These are phyloP conservation scores for Podocnemis expansa DNA, from an alignment of 2,113 vertebrate species.

Conservation along the genomic window DNA sequence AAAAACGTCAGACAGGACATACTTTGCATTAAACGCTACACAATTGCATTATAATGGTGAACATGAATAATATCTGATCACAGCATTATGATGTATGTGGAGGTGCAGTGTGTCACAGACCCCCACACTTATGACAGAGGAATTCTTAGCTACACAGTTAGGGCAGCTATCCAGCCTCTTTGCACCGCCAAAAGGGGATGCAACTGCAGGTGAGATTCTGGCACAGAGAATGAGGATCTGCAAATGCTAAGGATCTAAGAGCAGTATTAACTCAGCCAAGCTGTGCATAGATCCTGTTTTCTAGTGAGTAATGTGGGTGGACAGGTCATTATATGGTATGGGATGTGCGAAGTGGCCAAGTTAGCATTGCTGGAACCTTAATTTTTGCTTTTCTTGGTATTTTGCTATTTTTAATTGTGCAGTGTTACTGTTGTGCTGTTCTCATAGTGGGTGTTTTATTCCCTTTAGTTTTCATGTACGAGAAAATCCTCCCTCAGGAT, in stretches of 20 bases:
- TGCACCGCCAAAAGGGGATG: neutral
- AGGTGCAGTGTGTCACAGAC: too few relatives aligned
- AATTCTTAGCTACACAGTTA: too few relatives aligned
- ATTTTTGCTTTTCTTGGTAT: constrained; percentile 10
- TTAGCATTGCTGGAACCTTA: constrained; percentile 21
- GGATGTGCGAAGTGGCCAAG: constrained; percentile 15
- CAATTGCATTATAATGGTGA: too few relatives aligned
- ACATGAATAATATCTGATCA: too few relatives aligned
- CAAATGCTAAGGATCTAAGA: neutral
- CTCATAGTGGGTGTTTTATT: neutral
- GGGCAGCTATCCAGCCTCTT: too few relatives aligned
- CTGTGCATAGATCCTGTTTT: neutral
- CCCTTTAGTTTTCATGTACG: accelerated
- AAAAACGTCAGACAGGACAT: too few relatives aligned
- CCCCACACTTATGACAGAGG: too few relatives aligned
- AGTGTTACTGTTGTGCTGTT: neutral
- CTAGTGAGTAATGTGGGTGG: neutral
- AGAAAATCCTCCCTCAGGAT: neutral
- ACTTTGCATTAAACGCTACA: too few relatives aligned
- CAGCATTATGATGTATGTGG: too few relatives aligned
- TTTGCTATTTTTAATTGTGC: neutral
- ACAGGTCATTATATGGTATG: neutral
- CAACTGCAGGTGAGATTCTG: neutral
- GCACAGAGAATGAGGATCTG: neutral
- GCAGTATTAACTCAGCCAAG: neutral